A percentile compares a stretch with the other conserved stretches of the same genome.
Evolutionary conservation across 2,797 vertebrate species (phyloP).

Genomic region (Crocidura indochinensis): DNA sequence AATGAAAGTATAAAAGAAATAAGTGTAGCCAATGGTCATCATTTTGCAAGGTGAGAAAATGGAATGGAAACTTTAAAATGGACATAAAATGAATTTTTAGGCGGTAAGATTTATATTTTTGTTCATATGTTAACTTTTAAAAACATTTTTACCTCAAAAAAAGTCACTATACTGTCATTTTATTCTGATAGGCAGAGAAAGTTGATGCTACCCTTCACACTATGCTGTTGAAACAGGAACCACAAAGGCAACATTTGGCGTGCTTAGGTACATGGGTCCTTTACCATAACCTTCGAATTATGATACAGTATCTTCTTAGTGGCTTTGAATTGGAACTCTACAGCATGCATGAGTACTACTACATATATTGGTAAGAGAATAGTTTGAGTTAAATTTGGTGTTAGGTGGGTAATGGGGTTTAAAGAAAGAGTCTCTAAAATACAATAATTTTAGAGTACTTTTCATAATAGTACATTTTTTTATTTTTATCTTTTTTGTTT

Average conservation of each 20-base stretch:
- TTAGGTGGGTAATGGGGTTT: not conserved
- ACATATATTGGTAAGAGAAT: constrained; percentile 97
- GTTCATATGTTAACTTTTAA: constrained; percentile 6
- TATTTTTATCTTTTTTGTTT: no score
- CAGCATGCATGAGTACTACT: constrained; percentile 99
- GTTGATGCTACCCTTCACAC: constrained; percentile 98
- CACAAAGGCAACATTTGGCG: constrained; percentile 97
- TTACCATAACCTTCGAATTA: constrained; percentile 98
- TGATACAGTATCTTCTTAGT: constrained; percentile 99
- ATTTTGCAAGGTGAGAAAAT: constrained; percentile 35
- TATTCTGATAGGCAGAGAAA: constrained; percentile 95
- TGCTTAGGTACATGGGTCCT: constrained; percentile 99
- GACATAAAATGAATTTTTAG: constrained; percentile 58
- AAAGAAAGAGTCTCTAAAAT: not conserved
- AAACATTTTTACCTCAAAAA: constrained; percentile 44
- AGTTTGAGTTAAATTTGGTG: not conserved
- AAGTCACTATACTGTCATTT: constrained; percentile 54
- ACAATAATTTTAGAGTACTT: not conserved
- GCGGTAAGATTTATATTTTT: constrained; percentile 36
- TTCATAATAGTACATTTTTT: constrained; percentile 49
- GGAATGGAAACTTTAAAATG: constrained; percentile 42
- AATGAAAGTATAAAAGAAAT: no score
- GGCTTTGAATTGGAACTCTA: constrained; percentile 99
- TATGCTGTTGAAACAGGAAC: constrained; percentile 98
- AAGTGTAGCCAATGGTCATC: not conserved